These are phyloP conservation scores for Fulica atra DNA, from an alignment of 2,113 vertebrate genomes.

Conservation along the genomic window DNA sequence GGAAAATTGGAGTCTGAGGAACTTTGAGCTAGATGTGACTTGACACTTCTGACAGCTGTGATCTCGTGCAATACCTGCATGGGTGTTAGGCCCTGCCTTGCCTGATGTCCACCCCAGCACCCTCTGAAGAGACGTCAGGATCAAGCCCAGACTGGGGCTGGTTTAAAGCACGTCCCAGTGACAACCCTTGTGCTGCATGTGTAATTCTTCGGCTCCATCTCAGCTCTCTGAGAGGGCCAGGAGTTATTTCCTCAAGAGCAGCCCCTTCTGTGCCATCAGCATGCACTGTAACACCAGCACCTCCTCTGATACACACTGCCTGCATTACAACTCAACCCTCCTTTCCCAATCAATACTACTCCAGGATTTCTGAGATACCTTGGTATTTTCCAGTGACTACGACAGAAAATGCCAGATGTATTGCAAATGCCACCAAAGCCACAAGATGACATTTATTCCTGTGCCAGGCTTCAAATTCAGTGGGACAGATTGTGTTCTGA, in stretches of 20 bases:
- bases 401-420: neutral
- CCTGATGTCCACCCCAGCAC: neutral
- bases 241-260: neutral
- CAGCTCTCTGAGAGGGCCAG: neutral
- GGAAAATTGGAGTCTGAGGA: neutral
- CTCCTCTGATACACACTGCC: neutral
- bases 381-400: neutral
- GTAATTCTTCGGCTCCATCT: neutral
- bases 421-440: neutral
- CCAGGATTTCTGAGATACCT: neutral
- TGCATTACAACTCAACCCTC: neutral
- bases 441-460: neutral
- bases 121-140: neutral
- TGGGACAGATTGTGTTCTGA: neutral
- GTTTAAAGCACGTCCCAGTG: neutral
- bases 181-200: neutral
- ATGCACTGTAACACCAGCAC: neutral
- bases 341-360: neutral
- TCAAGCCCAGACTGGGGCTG: neutral
- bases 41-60: neutral
- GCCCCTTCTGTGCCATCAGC: neutral
- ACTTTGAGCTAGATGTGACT: neutral
- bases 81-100: neutral
- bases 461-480: neutral
- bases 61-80: rapidly evolving